Conservation (phyloP, 2,888 invertebrate genomes). For the Nycteola revayana region DNA sequence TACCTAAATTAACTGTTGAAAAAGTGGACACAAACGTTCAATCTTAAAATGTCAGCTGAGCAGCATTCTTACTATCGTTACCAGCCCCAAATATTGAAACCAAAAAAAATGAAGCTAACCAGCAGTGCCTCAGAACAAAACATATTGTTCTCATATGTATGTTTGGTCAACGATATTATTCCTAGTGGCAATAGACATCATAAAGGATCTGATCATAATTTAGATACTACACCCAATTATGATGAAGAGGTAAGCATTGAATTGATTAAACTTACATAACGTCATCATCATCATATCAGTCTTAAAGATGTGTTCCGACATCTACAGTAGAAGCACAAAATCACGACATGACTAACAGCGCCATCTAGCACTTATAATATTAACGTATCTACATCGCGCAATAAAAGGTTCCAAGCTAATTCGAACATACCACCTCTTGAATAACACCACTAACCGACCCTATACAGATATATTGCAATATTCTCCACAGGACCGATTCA, state of each 20-base stretch:
- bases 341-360: too few species aligned
- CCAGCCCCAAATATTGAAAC: conserved; percentile 20
- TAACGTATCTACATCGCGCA: too few species aligned
- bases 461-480: too few species aligned
- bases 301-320: too few species aligned
- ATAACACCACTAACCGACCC: too few species aligned
- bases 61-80: conserved; percentile 15
- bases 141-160: conserved; percentile 57
- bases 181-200: conserved; percentile 29
- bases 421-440: too few species aligned
- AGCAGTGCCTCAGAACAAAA: conserved; percentile 64
- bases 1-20: neutral
- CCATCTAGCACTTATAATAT: too few species aligned
- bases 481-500: too few species aligned
- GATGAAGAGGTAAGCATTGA: neutral
- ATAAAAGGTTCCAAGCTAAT: too few species aligned
- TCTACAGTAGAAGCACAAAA: too few species aligned
- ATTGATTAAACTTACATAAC: too few species aligned
- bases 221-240: neutral
- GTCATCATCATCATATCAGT: too few species aligned
- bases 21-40: neutral
- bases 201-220: neutral
- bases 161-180: conserved; percentile 52
- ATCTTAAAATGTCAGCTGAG: conserved; percentile 20
- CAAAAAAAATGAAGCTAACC: conserved; percentile 37